Conservation (phyloP, 2,888 invertebrate genomes). For the Octonoba sinensis region DNA sequence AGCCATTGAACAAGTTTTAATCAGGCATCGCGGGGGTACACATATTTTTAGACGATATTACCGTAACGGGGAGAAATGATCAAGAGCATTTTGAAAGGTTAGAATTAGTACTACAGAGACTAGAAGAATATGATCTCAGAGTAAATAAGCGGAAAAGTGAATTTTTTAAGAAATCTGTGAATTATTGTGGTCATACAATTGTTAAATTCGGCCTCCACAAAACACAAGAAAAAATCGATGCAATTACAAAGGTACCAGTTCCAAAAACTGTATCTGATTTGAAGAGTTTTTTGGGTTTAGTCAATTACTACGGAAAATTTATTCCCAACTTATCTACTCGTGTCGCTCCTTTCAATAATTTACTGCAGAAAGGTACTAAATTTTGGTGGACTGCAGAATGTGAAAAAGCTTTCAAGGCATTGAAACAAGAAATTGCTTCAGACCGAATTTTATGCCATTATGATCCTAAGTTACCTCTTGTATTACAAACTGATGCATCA, state of each 20-base stretch:
- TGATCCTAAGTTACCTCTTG: slow-evolving; percentile 66
- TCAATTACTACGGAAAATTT: slow-evolving; percentile 45
- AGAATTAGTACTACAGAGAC: no score
- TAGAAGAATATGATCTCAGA: no score
- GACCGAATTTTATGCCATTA: slow-evolving; percentile 66
- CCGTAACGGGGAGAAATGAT: slow-evolving; percentile 21
- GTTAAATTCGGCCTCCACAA: slow-evolving; percentile 35
- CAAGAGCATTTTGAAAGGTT: slow-evolving; percentile 34
- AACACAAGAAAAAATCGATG: slow-evolving; percentile 42
- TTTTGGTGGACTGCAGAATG: slow-evolving; percentile 35
- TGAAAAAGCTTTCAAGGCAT: slow-evolving; percentile 39
- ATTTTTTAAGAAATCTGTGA: no score
- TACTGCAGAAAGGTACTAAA: slow-evolving; percentile 34
- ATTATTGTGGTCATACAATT: no score
- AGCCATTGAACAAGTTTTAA: no score
- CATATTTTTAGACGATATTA: slow-evolving; percentile 27
- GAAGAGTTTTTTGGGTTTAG: slow-evolving; percentile 42
- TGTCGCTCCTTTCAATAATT: slow-evolving; percentile 36
- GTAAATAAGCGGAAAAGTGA: no score
- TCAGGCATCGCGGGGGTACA: slow-evolving; percentile 16
- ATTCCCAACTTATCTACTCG: slow-evolving; percentile 41
- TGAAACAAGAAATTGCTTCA: slow-evolving; percentile 32
- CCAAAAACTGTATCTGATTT: slow-evolving; percentile 40
- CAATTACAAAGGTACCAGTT: slow-evolving; percentile 42
- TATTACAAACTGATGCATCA: slow-evolving; percentile 25